phyloP scores from a whole-genome alignment of 2,888 invertebrate species.

The Stenchaetothrips biformis region DNA sequence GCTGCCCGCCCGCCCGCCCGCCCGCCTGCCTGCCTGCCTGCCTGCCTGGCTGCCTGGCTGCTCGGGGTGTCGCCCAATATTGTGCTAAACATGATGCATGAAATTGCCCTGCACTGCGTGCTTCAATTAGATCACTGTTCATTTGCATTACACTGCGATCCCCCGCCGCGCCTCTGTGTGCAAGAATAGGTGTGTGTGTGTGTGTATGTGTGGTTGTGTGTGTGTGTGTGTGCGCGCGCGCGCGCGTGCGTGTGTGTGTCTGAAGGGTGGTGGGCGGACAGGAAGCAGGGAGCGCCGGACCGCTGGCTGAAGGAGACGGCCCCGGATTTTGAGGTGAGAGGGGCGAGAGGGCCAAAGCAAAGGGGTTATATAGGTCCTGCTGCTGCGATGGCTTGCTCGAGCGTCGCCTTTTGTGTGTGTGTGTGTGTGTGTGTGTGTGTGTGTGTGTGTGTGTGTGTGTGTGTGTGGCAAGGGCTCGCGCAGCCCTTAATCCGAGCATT shows the following conservation, averaged over 20 bases:
- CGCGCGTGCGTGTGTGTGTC: neutral
- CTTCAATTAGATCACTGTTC: constrained; percentile 25
- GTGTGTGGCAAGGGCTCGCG: neutral
- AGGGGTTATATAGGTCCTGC: neutral
- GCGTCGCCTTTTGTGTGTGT: too few species aligned
- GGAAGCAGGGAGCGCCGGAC: too few species aligned
- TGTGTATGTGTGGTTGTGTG: neutral
- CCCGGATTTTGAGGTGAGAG: too few species aligned
- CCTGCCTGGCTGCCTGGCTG: neutral
- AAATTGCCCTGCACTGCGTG: constrained; percentile 15
- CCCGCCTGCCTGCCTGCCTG: neutral
- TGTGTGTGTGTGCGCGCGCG: neutral
- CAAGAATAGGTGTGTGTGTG: neutral
- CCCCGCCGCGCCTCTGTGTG: neutral
- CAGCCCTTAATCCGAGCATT: neutral
- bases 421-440: too few species aligned
- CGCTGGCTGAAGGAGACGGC: too few species aligned
- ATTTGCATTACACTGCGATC: constrained; percentile 14
- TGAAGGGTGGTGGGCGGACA: neutral
- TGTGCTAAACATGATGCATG: constrained; percentile 24
- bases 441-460: too few species aligned
- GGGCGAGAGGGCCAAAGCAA: too few species aligned
- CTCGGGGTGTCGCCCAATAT: constrained; percentile 10
- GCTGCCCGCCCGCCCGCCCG: neutral
- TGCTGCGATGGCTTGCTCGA: too few species aligned